A percentile compares a stretch with the other conserved stretches of the same genome.
Conservation (phyloP, 2,888 invertebrate species). For the Dicranocentrus wangi region DNA sequence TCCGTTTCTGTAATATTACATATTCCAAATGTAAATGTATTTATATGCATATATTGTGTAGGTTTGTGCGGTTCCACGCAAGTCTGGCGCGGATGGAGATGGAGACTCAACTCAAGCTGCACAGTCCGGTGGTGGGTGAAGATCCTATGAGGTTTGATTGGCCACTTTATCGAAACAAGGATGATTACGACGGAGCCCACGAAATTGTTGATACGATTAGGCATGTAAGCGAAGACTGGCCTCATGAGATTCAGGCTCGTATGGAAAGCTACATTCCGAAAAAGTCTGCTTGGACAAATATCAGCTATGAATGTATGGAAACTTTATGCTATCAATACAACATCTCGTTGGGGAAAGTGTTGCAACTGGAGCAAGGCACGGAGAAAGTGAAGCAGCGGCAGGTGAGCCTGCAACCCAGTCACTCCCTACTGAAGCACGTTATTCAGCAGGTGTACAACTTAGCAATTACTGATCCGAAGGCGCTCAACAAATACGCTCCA, state of each 20-base stretch:
- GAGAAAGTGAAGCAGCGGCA: constrained; percentile 88
- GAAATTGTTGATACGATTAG: no score
- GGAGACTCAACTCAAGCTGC: no score
- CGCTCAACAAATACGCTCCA: constrained; percentile 99
- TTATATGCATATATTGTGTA: no score
- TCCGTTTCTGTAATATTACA: no score
- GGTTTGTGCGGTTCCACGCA: no score
- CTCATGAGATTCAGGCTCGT: constrained; percentile 93
- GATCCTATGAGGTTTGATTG: no score
- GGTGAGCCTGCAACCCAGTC: constrained; percentile 91
- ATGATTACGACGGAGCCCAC: no score
- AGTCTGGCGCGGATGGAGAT: no score
- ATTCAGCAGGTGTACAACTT: constrained; percentile 98
- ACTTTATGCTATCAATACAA: constrained; percentile 94
- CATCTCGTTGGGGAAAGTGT: constrained; percentile 92
- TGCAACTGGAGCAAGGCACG: constrained; percentile 95
- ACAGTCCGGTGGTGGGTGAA: no score
- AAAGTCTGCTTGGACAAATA: constrained; percentile 92
- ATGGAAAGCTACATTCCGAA: constrained; percentile 91
- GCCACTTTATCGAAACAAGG: no score
- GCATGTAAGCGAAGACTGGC: constrained; percentile 97
- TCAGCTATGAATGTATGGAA: constrained; percentile 94
- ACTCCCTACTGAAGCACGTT: constrained; percentile 93
- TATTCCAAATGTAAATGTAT: no score
- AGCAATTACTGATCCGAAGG: constrained; percentile 82